phyloP scores from a whole-genome alignment of 2,113 vertebrate genomes.

The Murina feae region DNA sequence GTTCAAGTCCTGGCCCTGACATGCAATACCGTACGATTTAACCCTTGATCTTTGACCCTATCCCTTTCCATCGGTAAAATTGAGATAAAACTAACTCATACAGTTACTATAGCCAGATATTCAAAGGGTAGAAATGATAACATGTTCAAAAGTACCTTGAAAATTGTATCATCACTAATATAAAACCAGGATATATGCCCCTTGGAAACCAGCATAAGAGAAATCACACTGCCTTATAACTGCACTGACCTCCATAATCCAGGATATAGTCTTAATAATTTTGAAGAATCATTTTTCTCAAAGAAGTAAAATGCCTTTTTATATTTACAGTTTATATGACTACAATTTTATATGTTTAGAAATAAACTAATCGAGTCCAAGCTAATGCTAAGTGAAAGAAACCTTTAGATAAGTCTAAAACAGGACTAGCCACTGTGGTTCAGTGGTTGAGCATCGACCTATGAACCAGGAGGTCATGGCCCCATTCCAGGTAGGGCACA shows the following conservation, averaged over 20 bases:
- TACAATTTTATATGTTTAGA: background rate
- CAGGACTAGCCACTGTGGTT: background rate
- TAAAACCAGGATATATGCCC: background rate
- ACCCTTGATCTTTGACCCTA: background rate
- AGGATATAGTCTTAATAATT: background rate
- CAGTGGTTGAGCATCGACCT: no score
- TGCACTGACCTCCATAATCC: background rate
- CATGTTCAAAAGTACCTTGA: background rate
- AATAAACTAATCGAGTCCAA: background rate
- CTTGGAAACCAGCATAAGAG: background rate
- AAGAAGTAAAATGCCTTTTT: background rate
- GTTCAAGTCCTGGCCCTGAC: background rate
- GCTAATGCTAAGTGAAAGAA: background rate
- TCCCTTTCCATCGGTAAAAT: background rate
- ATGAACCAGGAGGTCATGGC: no score
- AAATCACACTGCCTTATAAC: background rate
- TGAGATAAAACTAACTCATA: background rate
- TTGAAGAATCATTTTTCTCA: background rate
- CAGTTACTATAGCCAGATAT: background rate
- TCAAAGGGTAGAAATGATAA: constrained; percentile 6
- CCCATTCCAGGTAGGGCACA: no score
- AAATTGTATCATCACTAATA: background rate
- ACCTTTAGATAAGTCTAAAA: background rate
- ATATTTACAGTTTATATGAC: background rate
- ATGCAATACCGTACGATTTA: background rate